Conservation (phyloP, 2,888 invertebrate species). For the Patella ulyssiponensis region DNA sequence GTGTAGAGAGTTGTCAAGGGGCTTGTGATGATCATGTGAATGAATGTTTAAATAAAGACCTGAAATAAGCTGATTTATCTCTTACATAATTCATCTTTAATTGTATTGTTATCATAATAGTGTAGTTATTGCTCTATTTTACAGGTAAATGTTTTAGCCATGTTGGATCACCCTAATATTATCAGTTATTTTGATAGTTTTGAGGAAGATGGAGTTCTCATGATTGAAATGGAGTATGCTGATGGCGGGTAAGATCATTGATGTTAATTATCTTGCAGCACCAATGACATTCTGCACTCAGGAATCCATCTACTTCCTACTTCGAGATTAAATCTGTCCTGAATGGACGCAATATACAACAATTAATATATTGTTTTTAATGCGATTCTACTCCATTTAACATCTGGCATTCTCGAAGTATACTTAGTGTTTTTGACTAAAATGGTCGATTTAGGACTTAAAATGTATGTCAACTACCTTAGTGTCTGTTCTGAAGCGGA, state of each 20-base stretch:
- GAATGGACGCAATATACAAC: too few relatives aligned
- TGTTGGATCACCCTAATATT: slow-evolving; percentile 83
- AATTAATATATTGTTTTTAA: too few relatives aligned
- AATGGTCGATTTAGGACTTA: too few relatives aligned
- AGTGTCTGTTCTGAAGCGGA: too few relatives aligned
- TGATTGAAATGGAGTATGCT: slow-evolving; percentile 87
- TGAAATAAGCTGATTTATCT: neutral
- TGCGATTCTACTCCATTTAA: too few relatives aligned
- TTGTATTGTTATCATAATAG: neutral
- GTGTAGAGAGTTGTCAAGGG: neutral
- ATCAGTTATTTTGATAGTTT: slow-evolving; percentile 83
- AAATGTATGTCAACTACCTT: too few relatives aligned
- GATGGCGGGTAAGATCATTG: slow-evolving; percentile 77
- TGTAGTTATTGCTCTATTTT: slow-evolving; percentile 16
- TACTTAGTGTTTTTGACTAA: too few relatives aligned
- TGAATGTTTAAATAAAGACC: neutral
- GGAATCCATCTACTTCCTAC: too few relatives aligned
- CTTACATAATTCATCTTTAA: neutral
- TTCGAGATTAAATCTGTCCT: too few relatives aligned
- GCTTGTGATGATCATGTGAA: slow-evolving; percentile 14
- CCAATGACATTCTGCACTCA: too few relatives aligned
- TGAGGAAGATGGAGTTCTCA: slow-evolving; percentile 80
- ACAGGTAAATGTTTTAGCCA: slow-evolving; percentile 77
- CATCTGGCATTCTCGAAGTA: too few relatives aligned
- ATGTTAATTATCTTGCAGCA: neutral